Percentiles rank a stretch among this genome's conserved stretches.
These are phyloP conservation scores for Lasioglossum baleicum DNA, from an alignment of 1,140 invertebrate species.

Conservation along the genomic window DNA sequence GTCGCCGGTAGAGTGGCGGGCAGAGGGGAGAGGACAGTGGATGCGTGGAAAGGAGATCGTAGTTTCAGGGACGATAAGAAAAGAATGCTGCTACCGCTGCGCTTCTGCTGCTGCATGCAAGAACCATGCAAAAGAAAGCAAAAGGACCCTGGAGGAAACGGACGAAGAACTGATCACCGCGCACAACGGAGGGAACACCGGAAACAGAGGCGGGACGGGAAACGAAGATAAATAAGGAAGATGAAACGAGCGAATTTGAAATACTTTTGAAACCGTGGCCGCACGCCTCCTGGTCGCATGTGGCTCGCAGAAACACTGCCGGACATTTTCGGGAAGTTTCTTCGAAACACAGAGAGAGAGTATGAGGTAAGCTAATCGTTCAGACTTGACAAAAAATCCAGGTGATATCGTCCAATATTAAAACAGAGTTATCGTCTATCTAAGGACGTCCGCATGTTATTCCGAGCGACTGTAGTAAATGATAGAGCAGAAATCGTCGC, in stretches of 20 bases:
- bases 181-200: background rate
- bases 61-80: constrained; percentile 19
- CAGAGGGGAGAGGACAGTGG: background rate
- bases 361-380: no score
- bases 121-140: background rate
- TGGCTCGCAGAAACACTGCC: background rate
- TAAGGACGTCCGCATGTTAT: no score
- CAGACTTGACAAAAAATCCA: no score
- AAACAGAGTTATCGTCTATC: no score
- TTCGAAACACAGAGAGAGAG: no score
- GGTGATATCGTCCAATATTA: no score
- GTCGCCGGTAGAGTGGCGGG: no score
- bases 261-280: background rate
- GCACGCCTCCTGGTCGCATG: background rate
- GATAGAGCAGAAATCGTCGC: no score
- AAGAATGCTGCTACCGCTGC: background rate
- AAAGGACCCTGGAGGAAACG: constrained; percentile 2
- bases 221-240: background rate
- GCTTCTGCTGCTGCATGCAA: background rate
- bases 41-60: background rate
- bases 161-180: constrained; percentile 29
- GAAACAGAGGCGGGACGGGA: background rate
- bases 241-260: background rate
- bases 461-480: no score
- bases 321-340: no score